A percentile compares a stretch with the other conserved stretches of the same genome.
phyloP scores from a whole-genome alignment of 2,888 invertebrate species.

The Drosophila atroscutellata region DNA sequence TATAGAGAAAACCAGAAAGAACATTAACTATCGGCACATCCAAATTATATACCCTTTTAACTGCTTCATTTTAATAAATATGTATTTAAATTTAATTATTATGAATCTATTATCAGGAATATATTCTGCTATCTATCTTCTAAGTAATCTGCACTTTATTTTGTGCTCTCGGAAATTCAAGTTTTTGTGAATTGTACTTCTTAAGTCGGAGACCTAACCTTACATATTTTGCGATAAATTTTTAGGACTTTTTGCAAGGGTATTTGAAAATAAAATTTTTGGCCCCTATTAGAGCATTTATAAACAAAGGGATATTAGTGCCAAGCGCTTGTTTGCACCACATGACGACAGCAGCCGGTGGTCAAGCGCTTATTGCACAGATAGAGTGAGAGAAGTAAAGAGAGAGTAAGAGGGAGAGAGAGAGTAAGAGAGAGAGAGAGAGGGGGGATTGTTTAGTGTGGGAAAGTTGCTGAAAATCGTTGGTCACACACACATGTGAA shows the following conservation, averaged over 20 bases:
- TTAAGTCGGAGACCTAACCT: not conserved
- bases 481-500: conserved; percentile 29
- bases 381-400: conserved; percentile 1
- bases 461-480: conserved; percentile 4
- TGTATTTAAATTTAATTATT: not conserved
- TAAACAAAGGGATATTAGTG: conserved; percentile 81
- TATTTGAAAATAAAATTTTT: conserved; percentile 63
- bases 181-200: not conserved
- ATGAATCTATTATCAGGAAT: not conserved
- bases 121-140: not conserved
- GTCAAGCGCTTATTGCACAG: conserved; percentile 45
- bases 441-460: conserved; percentile 3
- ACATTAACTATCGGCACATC: not conserved
- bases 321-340: conserved; percentile 58
- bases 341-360: conserved; percentile 51
- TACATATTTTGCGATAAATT: not conserved
- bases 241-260: not conserved
- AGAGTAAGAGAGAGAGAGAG: not conserved
- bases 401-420: not conserved
- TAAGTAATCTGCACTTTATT: not conserved
- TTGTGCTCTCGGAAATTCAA: not conserved
- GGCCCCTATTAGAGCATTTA: conserved; percentile 76
- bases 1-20: conserved; percentile 26
- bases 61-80: not conserved
- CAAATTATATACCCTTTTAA: not conserved